Base-by-base conservation (phyloP, 2,113 vertebrate genomes). In the Pungitius pungitius region DNA sequence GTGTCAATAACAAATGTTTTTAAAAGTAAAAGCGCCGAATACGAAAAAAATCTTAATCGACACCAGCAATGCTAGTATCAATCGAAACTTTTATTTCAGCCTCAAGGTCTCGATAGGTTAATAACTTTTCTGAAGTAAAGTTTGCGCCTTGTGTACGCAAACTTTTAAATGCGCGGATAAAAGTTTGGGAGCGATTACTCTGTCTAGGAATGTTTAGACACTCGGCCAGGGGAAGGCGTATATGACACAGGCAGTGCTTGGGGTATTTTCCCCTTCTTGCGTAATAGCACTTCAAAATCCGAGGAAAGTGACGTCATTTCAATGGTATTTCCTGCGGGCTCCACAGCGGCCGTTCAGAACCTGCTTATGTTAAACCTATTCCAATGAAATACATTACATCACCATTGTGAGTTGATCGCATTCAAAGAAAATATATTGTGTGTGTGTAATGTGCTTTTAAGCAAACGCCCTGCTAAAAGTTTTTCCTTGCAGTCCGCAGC, bases 201-300 rank as follows among this genome's bases (percentile, higher is more conserved):
- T 60, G 7, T 81, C 35, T 2, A 69, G 74, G 77, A 83, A 76
- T 77, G 68, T 65, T 13, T 30, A 15, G 3, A 55, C 15, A 9
- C 20, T 20, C 4, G 64, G 0, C 20, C 15, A 33, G 63, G 30
- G 51, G 57, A 3, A 35, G 39, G 69, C 14, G 30, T 22, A 40
- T 13, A 40, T 13, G 11, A 18, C 49, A 27, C 40, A 30, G 11
- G 13, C 5, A 45, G 20, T 11, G 24, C n/a, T 5, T 56, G 2
- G 22, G 4, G 1, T 4, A 4, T 6, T 45, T 77, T 30, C 40
- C 13, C 0, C 0, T 3, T 43, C 65, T 73, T 66, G 56, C 33
- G 67, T 52, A 76, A 78, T 40, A 3, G 4, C 0, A 1, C 7
- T 22, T 58, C 1, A 42, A 3, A 14, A n/a, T n/a, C n/a, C n/a